A percentile compares a stretch with the other conserved stretches of the same genome.
Evolutionary conservation across 1,140 invertebrate genomes (phyloP).

Genomic region (Megalonaias nervosa): DNA sequence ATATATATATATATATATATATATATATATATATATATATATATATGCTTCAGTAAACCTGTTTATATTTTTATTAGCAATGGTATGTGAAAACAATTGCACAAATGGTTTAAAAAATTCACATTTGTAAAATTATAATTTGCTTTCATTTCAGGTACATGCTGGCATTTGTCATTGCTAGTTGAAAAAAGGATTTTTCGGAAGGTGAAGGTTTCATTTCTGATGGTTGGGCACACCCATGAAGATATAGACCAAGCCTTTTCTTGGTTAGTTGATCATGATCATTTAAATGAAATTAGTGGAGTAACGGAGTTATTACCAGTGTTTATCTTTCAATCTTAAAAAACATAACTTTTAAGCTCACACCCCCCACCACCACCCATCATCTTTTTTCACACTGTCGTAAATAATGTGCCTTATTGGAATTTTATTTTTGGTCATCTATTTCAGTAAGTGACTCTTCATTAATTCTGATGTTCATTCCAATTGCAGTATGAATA

Average conservation of each 20-base stretch:
- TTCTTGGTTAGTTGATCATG: constrained; percentile 8
- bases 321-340: neutral
- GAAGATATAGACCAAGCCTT: constrained; percentile 35
- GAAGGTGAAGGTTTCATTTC: constrained; percentile 29
- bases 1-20: no score
- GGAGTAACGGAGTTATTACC: neutral
- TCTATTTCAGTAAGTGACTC: neutral
- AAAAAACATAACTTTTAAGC: neutral
- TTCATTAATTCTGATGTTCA: neutral
- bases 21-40: no score
- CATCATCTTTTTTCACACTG: no score
- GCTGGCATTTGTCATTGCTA: constrained; percentile 7
- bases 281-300: neutral
- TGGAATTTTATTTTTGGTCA: no score
- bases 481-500: neutral
- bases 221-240: constrained; percentile 35
- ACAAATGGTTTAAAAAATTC: no score
- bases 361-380: rapidly evolving
- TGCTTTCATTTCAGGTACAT: constrained; percentile 18
- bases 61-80: no score
- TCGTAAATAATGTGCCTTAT: no score
- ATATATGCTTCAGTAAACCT: no score
- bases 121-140: no score
- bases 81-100: no score
- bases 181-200: constrained; percentile 21